Percentiles rank a stretch among this genome's conserved stretches.
phyloP scores from a whole-genome alignment of 53 echinoderm and acorn worm species.

The Paracentrotus lividus region DNA sequence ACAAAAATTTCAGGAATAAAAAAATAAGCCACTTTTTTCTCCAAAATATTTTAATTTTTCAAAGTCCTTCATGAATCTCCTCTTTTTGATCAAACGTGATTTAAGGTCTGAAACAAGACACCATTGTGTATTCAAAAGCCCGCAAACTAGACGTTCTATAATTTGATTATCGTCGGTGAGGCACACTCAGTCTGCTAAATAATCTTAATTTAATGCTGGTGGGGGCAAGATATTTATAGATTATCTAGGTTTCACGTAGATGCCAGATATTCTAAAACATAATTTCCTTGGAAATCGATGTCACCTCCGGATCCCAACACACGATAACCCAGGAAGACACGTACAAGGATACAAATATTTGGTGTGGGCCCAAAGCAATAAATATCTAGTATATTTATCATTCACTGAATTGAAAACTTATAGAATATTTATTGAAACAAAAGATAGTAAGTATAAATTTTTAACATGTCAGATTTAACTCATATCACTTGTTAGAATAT shows the following conservation, averaged over 20 bases:
- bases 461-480: too few species aligned
- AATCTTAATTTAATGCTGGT: constrained; percentile 47
- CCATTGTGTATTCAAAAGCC: not conserved
- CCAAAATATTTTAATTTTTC: not conserved
- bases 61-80: not conserved
- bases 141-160: not conserved
- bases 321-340: not conserved
- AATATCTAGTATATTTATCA: too few species aligned
- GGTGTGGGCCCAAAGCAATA: too few species aligned
- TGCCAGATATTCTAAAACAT: not conserved
- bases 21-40: too few species aligned
- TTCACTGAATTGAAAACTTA: too few species aligned
- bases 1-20: not conserved
- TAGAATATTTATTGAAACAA: too few species aligned
- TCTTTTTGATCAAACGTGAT: too few species aligned
- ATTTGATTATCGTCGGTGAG: not conserved
- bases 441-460: too few species aligned
- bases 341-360: too few species aligned
- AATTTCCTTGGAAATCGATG: not conserved
- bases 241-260: not conserved
- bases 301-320: not conserved
- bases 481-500: too few species aligned
- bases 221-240: constrained; percentile 33
- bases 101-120: not conserved
- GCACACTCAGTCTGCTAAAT: not conserved